Base-by-base conservation (phyloP, 2,797 vertebrate genomes). In the Karalla daura region DNA sequence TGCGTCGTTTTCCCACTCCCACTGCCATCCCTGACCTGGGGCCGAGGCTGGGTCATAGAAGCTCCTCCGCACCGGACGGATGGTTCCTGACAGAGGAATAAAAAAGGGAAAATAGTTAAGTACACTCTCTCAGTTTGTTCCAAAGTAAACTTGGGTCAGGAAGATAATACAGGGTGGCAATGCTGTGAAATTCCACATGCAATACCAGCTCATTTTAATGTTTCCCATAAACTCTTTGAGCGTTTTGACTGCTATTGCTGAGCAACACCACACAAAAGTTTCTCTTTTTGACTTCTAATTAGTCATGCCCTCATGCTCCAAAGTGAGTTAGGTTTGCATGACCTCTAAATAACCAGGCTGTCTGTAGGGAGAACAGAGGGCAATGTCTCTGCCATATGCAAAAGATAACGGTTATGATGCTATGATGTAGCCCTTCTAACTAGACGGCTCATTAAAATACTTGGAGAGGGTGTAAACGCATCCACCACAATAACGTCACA, bases 1-100 rank as follows among this genome's bases (percentile, higher is more conserved):
- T 0, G 91, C 89, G 77, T 96, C 95, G 0, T 95, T 96, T 78
- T 99, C 96, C 96, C 96, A 98, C 84, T 99, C 97, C 97, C 97
- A 98, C 61, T 97, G 94, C 44, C 96, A 95, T 23, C 97, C 97
- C 76, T 96, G 95, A 51, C 95, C 96, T 0, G 97, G 96, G 0
- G 96, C 97, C 0, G 96, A 96, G 1, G 91, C 80, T 0, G 95
- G 94, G 46, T 97, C 95, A 0, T 97, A 99, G 85, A 96, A 97
- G 83, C 94, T 96, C 71, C 96, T 94, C 12, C 97, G 94, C 64
- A 98, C 97, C 0, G 97, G 96, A 36, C 96, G 95, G 77, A 98
- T 95, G 32, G 95, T 97, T 70, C 97, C 97, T 98, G 61, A 49
- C 24, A 25, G 6, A 12, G 8, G 18, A 27, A 14, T 5, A 39